A percentile compares a stretch with the other conserved stretches of the same genome.
These are phyloP conservation scores for Typhlomys cinereus DNA, from an alignment of 2,113 vertebrate genomes.

Conservation along the genomic window DNA sequence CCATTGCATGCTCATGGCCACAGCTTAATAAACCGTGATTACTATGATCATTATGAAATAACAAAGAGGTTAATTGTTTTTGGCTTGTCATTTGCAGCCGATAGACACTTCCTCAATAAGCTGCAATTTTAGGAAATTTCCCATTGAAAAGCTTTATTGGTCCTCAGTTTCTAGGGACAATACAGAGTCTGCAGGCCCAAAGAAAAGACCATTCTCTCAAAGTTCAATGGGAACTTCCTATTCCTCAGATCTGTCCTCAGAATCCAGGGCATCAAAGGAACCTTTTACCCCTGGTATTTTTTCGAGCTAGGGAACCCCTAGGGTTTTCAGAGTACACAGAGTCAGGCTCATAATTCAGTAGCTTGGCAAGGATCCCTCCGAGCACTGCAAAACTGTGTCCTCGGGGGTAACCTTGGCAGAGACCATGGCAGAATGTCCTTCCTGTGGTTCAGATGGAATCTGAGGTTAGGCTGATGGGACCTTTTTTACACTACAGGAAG, in stretches of 20 bases:
- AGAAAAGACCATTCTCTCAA: not conserved
- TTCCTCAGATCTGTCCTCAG: not conserved
- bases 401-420: not conserved
- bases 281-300: not conserved
- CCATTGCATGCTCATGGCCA: not conserved
- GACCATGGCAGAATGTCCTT: not conserved
- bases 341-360: not conserved
- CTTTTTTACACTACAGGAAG: not conserved
- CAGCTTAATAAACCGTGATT: not conserved
- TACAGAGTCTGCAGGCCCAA: not conserved
- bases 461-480: not conserved
- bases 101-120: not conserved
- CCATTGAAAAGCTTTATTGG: not conserved
- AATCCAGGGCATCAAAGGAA: not conserved
- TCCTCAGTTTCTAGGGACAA: not conserved
- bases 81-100: not conserved
- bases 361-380: not conserved
- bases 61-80: not conserved
- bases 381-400: not conserved
- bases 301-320: not conserved
- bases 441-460: not conserved
- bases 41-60: not conserved
- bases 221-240: not conserved
- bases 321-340: not conserved
- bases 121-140: not conserved